Evolutionary conservation across 2,888 invertebrate genomes (phyloP).

Genomic region (Oscheius myriophilus): DNA sequence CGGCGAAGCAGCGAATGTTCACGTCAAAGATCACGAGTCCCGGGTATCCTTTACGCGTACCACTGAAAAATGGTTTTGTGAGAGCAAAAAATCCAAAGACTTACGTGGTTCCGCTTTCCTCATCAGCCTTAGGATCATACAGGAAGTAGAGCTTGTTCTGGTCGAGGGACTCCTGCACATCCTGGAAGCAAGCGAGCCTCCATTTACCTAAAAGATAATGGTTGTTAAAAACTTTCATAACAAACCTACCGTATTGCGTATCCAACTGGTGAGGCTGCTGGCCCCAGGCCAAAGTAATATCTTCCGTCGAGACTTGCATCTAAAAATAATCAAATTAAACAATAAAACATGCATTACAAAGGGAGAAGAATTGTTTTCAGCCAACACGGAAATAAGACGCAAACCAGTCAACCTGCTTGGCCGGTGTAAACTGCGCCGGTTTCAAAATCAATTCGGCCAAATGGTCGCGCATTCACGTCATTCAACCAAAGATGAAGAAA

Average conservation of each 20-base stretch:
- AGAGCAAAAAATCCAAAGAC: background rate
- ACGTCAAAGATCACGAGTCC: conserved; percentile 67
- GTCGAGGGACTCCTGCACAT: conserved; percentile 67
- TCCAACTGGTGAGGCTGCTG: conserved; percentile 65
- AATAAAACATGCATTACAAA: too few relatives aligned
- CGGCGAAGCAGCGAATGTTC: conserved; percentile 59
- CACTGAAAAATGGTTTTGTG: conserved; percentile 48
- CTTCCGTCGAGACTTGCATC: conserved; percentile 66
- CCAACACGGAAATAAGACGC: too few relatives aligned
- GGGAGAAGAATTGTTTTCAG: too few relatives aligned
- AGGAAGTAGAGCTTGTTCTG: conserved; percentile 65
- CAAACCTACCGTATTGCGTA: conserved; percentile 52
- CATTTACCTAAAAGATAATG: conserved; percentile 39
- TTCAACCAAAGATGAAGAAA: too few relatives aligned
- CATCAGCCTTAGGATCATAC: conserved; percentile 68
- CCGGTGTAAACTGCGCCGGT: too few relatives aligned
- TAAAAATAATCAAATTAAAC: background rate
- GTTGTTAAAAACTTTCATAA: background rate
- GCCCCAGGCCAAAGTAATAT: conserved; percentile 69
- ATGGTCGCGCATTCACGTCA: too few relatives aligned
- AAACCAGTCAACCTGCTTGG: too few relatives aligned
- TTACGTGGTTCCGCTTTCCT: conserved; percentile 49
- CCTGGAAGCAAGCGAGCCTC: conserved; percentile 60
- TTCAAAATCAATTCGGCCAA: too few relatives aligned
- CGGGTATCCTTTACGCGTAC: conserved; percentile 63